These are phyloP conservation scores for Urosaurus nigricauda DNA, from an alignment of 2,797 vertebrate species.

Conservation along the genomic window DNA sequence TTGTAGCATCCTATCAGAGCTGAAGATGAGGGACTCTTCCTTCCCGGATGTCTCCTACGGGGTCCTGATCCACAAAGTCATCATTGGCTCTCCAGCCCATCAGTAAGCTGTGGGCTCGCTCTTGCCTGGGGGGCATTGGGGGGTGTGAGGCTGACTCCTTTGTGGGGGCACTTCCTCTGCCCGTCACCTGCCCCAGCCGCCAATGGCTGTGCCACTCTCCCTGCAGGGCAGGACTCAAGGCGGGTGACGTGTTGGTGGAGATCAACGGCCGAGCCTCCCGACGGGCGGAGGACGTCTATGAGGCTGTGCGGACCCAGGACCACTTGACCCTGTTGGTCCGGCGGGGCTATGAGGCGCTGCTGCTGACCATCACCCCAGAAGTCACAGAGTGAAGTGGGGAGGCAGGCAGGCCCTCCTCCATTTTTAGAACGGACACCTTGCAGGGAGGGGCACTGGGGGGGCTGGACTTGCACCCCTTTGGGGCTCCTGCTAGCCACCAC, in stretches of 20 bases:
- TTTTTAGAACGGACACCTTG: neutral
- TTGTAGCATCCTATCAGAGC: slow-evolving; percentile 89
- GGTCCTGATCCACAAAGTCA: slow-evolving; percentile 93
- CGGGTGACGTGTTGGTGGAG: slow-evolving; percentile 91
- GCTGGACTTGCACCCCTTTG: too few relatives aligned
- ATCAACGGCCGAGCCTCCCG: slow-evolving; percentile 85
- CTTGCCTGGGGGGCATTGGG: neutral
- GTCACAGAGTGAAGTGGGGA: slow-evolving; percentile 80
- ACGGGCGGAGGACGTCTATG: slow-evolving; percentile 90
- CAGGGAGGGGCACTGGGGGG: neutral
- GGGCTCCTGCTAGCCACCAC: too few relatives aligned
- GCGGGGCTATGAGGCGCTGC: slow-evolving; percentile 80
- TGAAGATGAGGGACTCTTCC: slow-evolving; percentile 88
- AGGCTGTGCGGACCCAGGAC: slow-evolving; percentile 85
- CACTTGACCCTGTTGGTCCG: slow-evolving; percentile 86
- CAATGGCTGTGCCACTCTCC: neutral
- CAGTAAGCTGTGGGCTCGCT: slow-evolving; percentile 79
- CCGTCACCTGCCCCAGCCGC: accelerated
- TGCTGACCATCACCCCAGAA: slow-evolving; percentile 89
- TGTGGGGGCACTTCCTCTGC: neutral
- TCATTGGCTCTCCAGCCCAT: slow-evolving; percentile 89
- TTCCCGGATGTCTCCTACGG: slow-evolving; percentile 91
- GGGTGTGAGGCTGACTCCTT: neutral
- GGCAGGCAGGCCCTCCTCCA: accelerated
- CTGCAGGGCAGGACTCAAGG: slow-evolving; percentile 88